Evolutionary conservation across 2,888 invertebrate genomes (phyloP).

Genomic region (Platycheirus rosarum): DNA sequence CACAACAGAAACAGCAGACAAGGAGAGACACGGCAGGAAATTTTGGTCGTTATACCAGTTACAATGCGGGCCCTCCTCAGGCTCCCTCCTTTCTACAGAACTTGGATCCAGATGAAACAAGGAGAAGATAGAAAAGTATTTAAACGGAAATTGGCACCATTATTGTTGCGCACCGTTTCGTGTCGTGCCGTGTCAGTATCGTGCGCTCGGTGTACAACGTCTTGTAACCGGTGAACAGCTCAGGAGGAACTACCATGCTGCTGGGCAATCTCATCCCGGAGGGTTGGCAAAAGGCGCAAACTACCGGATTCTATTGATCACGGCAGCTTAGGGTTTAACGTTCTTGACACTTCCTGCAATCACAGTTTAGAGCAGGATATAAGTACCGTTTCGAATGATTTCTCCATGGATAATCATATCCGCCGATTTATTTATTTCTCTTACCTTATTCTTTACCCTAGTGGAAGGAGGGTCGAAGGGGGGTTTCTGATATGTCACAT

Average conservation of each 20-base stretch:
- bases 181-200: conserved; percentile 55
- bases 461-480: neutral
- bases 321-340: conserved; percentile 65
- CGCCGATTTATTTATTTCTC: conserved; percentile 70
- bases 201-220: conserved; percentile 37
- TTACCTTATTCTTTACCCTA: conserved; percentile 4
- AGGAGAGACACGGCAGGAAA: conserved; percentile 47
- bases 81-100: neutral
- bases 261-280: conserved; percentile 54
- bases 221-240: conserved; percentile 64
- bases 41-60: conserved; percentile 71
- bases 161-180: conserved; percentile 72
- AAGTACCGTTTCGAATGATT: conserved; percentile 64
- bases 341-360: conserved; percentile 74
- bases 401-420: conserved; percentile 73
- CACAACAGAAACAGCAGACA: neutral
- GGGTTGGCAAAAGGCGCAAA: conserved; percentile 45
- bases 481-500: conserved; percentile 60
- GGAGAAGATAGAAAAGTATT: conserved; percentile 70
- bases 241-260: conserved; percentile 56
- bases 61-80: conserved; percentile 49
- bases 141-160: conserved; percentile 75
- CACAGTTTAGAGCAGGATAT: conserved; percentile 45
- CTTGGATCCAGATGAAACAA: conserved; percentile 51
- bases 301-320: conserved; percentile 71